Evolutionary conservation across 2,113 vertebrate species (phyloP).

Genomic region (Enhydra lutris): DNA sequence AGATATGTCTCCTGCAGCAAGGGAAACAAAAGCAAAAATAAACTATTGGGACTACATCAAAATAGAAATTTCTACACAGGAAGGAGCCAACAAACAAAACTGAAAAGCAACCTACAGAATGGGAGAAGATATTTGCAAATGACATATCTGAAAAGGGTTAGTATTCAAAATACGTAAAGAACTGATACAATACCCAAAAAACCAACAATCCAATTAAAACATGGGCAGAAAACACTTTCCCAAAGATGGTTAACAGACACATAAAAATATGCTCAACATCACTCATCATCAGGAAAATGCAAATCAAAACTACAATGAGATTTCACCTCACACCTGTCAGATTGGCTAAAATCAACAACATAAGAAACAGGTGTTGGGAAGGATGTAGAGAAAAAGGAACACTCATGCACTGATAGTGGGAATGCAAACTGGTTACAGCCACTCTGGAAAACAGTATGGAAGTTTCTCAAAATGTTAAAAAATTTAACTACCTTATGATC

Average conservation of each 20-base stretch:
- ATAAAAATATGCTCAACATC: not conserved
- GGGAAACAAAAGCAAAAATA: not conserved
- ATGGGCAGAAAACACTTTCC: not conserved
- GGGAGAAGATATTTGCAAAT: not conserved
- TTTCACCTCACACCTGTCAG: not conserved
- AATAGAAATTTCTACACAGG: not conserved
- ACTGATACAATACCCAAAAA: not conserved
- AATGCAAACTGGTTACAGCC: not conserved
- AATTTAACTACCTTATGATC: not conserved
- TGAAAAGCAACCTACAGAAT: not conserved
- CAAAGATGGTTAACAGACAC: not conserved
- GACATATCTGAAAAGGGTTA: not conserved
- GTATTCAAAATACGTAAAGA: not conserved
- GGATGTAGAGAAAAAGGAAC: not conserved
- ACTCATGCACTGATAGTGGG: not conserved
- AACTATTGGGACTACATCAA: not conserved
- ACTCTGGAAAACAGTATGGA: not conserved
- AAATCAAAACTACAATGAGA: not conserved
- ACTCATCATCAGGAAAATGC: not conserved
- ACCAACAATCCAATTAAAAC: not conserved
- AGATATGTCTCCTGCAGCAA: not conserved
- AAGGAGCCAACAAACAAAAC: not conserved
- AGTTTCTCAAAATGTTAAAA: not conserved
- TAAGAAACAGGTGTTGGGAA: not conserved
- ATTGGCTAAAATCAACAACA: not conserved